These are phyloP conservation scores for Scleropages formosus DNA, from an alignment of 2,797 vertebrate species.

Conservation along the genomic window DNA sequence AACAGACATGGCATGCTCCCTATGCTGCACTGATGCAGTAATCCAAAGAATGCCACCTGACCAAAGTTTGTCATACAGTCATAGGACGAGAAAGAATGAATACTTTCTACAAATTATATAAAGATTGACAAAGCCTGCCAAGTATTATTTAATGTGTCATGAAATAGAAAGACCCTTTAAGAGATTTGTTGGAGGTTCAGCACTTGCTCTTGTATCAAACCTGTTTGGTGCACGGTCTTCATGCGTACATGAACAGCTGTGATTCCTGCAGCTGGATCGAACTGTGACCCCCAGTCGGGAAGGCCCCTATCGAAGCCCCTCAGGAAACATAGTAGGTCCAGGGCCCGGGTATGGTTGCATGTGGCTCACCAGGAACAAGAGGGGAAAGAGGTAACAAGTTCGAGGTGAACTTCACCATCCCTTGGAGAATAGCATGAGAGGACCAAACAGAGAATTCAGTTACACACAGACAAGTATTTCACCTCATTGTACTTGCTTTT, in stretches of 20 bases:
- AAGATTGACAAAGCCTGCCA: neutral
- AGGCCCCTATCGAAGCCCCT: neutral
- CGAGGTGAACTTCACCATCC: neutral
- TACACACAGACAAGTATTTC: neutral
- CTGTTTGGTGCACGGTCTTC: neutral
- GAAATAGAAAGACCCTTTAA: neutral
- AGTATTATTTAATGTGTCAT: neutral
- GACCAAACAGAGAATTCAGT: neutral
- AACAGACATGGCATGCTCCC: too few relatives aligned
- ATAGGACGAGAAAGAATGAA: neutral
- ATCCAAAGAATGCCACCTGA: neutral
- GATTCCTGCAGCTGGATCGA: neutral
- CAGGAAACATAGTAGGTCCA: constrained; percentile 5
- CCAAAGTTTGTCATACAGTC: neutral
- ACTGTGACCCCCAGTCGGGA: neutral
- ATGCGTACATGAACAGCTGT: constrained; percentile 18
- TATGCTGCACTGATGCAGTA: neutral
- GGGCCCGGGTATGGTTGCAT: neutral
- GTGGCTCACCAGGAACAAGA: neutral
- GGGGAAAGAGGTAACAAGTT: neutral
- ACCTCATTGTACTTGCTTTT: neutral
- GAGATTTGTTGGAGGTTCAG: neutral
- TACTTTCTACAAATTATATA: neutral
- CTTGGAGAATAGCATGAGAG: neutral
- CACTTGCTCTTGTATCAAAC: neutral